Evolutionary conservation across 2,888 invertebrate genomes (phyloP).

Genomic region (Conistra vaccinii): DNA sequence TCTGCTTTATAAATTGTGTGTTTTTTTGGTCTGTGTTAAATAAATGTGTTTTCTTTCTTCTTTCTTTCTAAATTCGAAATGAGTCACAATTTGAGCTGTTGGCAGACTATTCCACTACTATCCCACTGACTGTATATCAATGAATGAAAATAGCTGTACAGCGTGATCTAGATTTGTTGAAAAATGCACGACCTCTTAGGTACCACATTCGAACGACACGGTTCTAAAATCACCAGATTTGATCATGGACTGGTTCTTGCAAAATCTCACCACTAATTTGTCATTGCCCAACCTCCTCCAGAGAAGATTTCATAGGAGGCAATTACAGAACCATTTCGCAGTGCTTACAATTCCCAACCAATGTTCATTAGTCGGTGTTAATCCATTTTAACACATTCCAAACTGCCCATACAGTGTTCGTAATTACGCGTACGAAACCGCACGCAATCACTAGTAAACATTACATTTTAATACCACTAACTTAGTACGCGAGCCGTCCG

Average conservation of each 20-base stretch:
- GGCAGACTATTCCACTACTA: not conserved
- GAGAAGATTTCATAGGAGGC: not conserved
- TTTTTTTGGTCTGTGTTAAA: no score
- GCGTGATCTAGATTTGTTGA: not conserved
- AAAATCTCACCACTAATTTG: not conserved
- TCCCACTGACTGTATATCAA: no score
- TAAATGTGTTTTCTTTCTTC: no score
- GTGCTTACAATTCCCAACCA: constrained; percentile 12
- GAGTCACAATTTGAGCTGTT: not conserved
- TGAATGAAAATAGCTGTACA: not conserved
- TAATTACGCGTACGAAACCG: constrained; percentile 45
- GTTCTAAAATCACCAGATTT: not conserved
- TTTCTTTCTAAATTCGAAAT: no score
- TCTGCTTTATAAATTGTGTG: no score
- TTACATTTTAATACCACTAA: constrained; percentile 51
- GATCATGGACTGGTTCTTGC: not conserved
- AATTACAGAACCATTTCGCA: not conserved
- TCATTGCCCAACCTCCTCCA: not conserved
- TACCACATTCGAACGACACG: no score
- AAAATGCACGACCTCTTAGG: not conserved
- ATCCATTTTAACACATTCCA: constrained; percentile 41
- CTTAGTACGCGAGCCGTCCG: constrained; percentile 58
- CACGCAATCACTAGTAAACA: constrained; percentile 46
- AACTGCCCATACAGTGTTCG: constrained; percentile 39
- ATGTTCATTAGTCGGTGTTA: constrained; percentile 37